Percentiles rank a stretch among this genome's conserved stretches.
phyloP scores from a whole-genome alignment of 2,797 vertebrate genomes.

The Eulemur mongoz region DNA sequence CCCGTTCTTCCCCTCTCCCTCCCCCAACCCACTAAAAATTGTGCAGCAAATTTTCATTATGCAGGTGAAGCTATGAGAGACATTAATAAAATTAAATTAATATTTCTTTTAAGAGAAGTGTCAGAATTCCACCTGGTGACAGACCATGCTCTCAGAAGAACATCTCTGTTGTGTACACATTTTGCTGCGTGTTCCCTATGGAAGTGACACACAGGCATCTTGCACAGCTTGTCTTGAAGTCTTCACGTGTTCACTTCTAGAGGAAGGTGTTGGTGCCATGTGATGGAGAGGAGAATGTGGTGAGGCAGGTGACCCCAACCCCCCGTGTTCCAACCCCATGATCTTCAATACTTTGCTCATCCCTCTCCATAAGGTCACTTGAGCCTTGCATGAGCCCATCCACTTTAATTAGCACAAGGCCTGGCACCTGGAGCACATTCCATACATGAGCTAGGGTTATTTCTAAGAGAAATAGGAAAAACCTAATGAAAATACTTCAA shows the following conservation, averaged over 20 bases:
- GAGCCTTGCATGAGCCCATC: background rate
- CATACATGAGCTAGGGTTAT: background rate
- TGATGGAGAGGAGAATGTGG: too few species aligned
- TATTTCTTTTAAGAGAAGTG: background rate
- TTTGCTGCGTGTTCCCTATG: background rate
- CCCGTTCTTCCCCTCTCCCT: rapidly evolving
- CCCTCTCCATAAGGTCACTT: background rate
- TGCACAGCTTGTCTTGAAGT: background rate
- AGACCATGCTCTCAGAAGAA: background rate
- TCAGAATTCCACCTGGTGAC: background rate
- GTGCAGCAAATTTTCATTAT: background rate
- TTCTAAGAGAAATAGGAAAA: constrained; percentile 8
- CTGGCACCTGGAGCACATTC: background rate
- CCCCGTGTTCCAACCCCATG: rapidly evolving
- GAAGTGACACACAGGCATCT: background rate
- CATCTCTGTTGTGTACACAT: background rate
- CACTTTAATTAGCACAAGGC: background rate
- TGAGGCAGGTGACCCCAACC: background rate
- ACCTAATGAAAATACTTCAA: background rate
- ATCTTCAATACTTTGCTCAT: background rate
- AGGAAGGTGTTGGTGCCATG: background rate
- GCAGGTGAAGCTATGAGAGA: background rate
- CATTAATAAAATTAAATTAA: background rate
- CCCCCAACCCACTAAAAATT: too few species aligned
- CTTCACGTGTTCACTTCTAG: background rate